These are phyloP conservation scores for Eupithecia subfuscata DNA, from an alignment of 2,888 invertebrate genomes.

Conservation along the genomic window DNA sequence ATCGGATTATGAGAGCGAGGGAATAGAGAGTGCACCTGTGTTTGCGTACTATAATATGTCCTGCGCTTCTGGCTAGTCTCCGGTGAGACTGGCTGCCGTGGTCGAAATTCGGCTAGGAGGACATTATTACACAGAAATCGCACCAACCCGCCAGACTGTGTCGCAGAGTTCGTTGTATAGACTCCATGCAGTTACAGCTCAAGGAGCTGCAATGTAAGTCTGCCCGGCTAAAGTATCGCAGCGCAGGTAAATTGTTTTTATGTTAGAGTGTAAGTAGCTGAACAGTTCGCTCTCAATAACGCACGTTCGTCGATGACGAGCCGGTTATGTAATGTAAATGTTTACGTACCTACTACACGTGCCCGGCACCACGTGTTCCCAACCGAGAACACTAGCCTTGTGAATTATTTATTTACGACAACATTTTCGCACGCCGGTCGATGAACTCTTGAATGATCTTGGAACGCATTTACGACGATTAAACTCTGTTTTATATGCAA, in stretches of 20 bases:
- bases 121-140: not conserved
- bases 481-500: conserved; percentile 63
- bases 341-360: conserved; percentile 82
- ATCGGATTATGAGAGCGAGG: too few species aligned
- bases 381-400: conserved; percentile 83
- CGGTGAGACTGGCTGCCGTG: too few species aligned
- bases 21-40: too few species aligned
- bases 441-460: conserved; percentile 80
- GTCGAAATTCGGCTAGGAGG: too few species aligned
- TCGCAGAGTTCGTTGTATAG: not conserved
- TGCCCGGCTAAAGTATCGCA: not conserved
- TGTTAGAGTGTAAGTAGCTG: conserved; percentile 59
- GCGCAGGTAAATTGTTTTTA: conserved; percentile 12
- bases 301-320: conserved; percentile 78
- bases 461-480: conserved; percentile 80
- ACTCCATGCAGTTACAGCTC: not conserved
- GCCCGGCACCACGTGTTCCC: conserved; percentile 78
- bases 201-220: not conserved
- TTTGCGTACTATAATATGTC: too few species aligned
- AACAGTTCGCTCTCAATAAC: conserved; percentile 76
- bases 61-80: too few species aligned
- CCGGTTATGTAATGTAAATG: conserved; percentile 83
- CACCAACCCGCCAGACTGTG: not conserved
- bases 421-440: conserved; percentile 84
- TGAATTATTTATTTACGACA: conserved; percentile 85